These are phyloP conservation scores for Perca flavescens DNA, from an alignment of 2,113 vertebrate genomes.

Conservation along the genomic window DNA sequence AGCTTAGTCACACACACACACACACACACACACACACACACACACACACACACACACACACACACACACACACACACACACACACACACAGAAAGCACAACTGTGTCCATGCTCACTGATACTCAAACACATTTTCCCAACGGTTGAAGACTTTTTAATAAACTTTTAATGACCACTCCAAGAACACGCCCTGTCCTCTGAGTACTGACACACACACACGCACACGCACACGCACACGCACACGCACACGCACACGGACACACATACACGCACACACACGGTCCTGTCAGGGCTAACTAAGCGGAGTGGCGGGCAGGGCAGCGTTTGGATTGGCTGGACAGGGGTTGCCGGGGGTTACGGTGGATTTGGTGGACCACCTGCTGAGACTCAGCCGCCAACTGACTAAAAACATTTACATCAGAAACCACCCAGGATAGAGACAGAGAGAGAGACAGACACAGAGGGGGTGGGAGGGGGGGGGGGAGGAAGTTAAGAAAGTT, in stretches of 20 bases:
- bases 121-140: conserved; percentile 39
- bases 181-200: conserved; percentile 81
- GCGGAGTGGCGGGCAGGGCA: conserved; percentile 60
- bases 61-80: conserved; percentile 27
- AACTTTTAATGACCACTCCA: conserved; percentile 88
- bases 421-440: conserved; percentile 89
- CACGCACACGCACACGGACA: conserved; percentile 73
- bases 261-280: conserved; percentile 55
- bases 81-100: conserved; percentile 9
- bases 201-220: conserved; percentile 79
- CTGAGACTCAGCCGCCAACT: conserved; percentile 95
- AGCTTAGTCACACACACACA: neutral
- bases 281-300: conserved; percentile 94
- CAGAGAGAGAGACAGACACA: conserved; percentile 26
- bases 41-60: no score
- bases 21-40: neutral
- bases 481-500: conserved; percentile 28
- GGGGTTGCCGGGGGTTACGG: conserved; percentile 94
- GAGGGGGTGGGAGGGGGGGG: neutral
- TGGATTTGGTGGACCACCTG: conserved; percentile 99
- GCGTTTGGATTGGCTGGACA: conserved; percentile 88
- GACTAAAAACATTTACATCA: conserved; percentile 99
- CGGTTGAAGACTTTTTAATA: conserved; percentile 82
- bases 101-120: conserved; percentile 18
- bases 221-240: conserved; percentile 71